phyloP scores from a whole-genome alignment of 2,888 invertebrate species.

The Orgyia antiqua region DNA sequence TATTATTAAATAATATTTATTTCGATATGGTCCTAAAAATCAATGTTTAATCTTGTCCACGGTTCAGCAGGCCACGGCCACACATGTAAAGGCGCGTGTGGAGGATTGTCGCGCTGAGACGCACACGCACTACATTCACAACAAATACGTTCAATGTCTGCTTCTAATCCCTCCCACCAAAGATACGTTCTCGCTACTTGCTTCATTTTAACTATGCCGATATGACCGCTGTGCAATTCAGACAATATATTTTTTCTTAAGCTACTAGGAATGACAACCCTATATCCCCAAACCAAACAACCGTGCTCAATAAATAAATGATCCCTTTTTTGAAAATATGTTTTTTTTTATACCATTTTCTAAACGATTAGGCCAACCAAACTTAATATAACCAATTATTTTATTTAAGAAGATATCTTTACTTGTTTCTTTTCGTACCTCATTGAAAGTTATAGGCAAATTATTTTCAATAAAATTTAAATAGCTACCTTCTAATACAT shows the following conservation, averaged over 20 bases:
- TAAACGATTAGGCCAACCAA: not conserved
- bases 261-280: conserved; percentile 11
- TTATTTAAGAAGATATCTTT: conserved; percentile 2
- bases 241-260: conserved; percentile 10
- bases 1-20: not conserved
- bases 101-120: conserved; percentile 6
- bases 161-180: conserved; percentile 17
- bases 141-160: conserved; percentile 9
- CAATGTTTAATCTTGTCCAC: too few relatives aligned
- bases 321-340: not conserved
- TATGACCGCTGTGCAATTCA: conserved; percentile 17
- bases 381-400: conserved; percentile 1
- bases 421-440: too few relatives aligned
- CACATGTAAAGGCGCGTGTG: too few relatives aligned
- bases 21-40: conserved; percentile 15
- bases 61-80: too few relatives aligned
- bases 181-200: conserved; percentile 19
- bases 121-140: conserved; percentile 1
- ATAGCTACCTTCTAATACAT: not conserved
- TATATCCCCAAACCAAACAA: too few relatives aligned
- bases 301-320: not conserved
- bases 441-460: conserved; percentile 6
- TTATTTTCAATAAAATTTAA: not conserved
- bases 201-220: conserved; percentile 20
- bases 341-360: not conserved